These are phyloP conservation scores for Rhinichthys osculus DNA, from an alignment of 2,797 vertebrate genomes.

Conservation along the genomic window DNA sequence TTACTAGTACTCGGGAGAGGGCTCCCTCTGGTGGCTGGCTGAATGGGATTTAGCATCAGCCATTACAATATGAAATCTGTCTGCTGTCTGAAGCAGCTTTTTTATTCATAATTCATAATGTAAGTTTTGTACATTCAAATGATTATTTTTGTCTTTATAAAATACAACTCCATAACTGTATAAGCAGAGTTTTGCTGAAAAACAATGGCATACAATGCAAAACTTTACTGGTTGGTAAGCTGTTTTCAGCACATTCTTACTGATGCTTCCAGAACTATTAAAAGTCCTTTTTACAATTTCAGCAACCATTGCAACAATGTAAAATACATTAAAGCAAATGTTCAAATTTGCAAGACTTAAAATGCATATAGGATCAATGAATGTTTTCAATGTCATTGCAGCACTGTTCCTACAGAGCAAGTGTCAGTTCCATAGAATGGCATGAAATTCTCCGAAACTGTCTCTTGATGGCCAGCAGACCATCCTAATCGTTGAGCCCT, in stretches of 20 bases:
- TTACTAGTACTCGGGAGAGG: no score
- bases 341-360: neutral
- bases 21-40: no score
- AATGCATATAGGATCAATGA: neutral
- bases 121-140: no score
- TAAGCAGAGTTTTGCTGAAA: neutral
- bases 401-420: neutral
- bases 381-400: neutral
- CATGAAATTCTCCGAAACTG: neutral
- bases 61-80: no score
- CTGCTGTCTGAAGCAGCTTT: no score
- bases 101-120: no score
- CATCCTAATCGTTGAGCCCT: neutral
- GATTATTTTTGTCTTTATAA: no score
- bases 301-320: neutral
- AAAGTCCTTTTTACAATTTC: neutral
- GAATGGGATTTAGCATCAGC: no score
- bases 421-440: neutral
- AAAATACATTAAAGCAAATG: neutral
- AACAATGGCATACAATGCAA: no score
- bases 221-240: neutral
- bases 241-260: neutral
- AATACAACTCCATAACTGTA: neutral
- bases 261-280: neutral
- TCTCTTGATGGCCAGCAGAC: neutral